Conservation (phyloP, 2,797 vertebrate genomes). For the Pelochelys cantorii region DNA sequence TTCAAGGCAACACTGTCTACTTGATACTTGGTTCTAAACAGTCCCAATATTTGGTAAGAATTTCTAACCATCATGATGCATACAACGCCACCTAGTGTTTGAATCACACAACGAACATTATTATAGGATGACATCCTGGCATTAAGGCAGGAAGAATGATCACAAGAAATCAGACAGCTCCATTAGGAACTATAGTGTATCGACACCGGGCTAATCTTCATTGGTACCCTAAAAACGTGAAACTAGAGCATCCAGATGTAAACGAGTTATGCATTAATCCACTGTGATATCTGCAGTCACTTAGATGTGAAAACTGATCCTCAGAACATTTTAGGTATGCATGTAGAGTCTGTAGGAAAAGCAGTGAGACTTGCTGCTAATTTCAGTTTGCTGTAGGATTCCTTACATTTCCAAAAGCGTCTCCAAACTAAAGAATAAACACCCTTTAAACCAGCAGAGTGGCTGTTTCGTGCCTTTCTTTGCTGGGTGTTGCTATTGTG, state of each 20-base stretch:
- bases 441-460: not conserved
- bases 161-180: not conserved
- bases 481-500: not conserved
- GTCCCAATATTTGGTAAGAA: not conserved
- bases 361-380: not conserved
- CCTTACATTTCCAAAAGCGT: not conserved
- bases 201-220: not conserved
- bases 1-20: not conserved
- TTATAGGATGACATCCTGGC: not conserved
- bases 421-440: not conserved
- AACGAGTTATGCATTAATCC: not conserved
- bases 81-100: slow-evolving; percentile 28
- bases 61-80: not conserved
- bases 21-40: not conserved
- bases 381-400: not conserved
- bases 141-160: not conserved
- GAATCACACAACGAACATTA: not conserved
- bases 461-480: not conserved
- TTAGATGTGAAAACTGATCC: not conserved
- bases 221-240: not conserved
- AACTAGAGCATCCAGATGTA: not conserved
- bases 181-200: not conserved
- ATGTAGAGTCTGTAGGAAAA: not conserved
- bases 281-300: not conserved
- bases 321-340: not conserved